Percentiles rank a stretch among this genome's conserved stretches.
phyloP scores from a whole-genome alignment of 2,797 vertebrate genomes.

The Myiothlypis coronata region DNA sequence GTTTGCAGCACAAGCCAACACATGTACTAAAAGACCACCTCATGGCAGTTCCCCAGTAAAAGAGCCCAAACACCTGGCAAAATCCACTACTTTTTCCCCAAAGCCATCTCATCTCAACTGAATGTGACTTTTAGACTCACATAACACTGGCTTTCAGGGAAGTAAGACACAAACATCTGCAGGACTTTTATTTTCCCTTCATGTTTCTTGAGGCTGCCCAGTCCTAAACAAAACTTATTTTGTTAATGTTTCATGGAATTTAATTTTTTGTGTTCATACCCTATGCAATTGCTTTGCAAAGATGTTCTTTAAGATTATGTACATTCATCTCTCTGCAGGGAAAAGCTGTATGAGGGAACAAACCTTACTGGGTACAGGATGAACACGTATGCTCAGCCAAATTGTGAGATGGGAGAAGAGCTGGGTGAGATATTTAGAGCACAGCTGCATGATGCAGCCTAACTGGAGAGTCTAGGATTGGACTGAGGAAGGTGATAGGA shows the following conservation, averaged over 20 bases:
- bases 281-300: background rate
- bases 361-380: background rate
- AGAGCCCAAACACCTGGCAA: background rate
- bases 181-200: background rate
- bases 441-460: background rate
- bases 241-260: background rate
- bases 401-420: background rate
- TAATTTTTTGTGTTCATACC: background rate
- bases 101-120: background rate
- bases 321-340: background rate
- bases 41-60: background rate
- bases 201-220: background rate
- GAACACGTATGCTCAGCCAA: background rate
- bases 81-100: background rate
- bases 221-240: background rate
- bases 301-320: background rate
- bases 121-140: background rate
- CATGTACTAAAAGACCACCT: fast-evolving
- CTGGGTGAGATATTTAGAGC: background rate
- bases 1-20: background rate
- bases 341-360: background rate
- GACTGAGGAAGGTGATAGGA: background rate
- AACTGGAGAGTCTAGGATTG: background rate
- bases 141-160: background rate
- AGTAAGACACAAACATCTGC: background rate